Conservation (phyloP, 2,888 invertebrate species). For the Odontocolon sp. region DNA sequence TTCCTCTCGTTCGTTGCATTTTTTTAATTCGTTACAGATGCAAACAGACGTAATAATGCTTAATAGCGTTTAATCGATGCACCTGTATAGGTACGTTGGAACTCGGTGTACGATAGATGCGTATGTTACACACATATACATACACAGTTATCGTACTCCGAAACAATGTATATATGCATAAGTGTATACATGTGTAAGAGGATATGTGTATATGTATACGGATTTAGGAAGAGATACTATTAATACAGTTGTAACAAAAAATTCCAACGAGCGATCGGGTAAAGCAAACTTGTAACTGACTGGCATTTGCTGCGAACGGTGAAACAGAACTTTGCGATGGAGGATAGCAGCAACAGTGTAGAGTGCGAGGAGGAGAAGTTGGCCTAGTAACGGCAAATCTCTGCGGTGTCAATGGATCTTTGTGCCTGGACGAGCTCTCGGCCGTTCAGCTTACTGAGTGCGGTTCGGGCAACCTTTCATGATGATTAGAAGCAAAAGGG, state of each 20-base stretch:
- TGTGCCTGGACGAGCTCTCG: constrained; percentile 33
- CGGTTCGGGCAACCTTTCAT: not conserved
- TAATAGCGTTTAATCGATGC: not conserved
- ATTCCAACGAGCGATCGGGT: not conserved
- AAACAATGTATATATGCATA: too few species aligned
- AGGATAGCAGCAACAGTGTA: not conserved
- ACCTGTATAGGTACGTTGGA: not conserved
- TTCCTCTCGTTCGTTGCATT: not conserved
- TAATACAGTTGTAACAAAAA: not conserved
- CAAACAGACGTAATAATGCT: constrained; percentile 7
- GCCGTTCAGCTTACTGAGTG: constrained; percentile 4
- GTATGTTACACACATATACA: too few species aligned
- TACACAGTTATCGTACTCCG: too few species aligned
- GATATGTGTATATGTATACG: too few species aligned
- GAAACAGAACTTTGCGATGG: constrained; percentile 64
- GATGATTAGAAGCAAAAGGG: not conserved
- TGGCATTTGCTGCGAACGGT: constrained; percentile 59
- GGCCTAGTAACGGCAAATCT: constrained; percentile 74
- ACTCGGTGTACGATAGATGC: too few species aligned
- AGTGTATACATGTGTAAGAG: too few species aligned
- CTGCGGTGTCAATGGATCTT: constrained; percentile 63
- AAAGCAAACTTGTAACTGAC: not conserved
- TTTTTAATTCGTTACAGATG: constrained; percentile 19
- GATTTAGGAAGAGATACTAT: not conserved
- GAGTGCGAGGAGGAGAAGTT: constrained; percentile 59